Conservation (phyloP, 2,797 vertebrate genomes). For the Chaetodon trifasciatus region DNA sequence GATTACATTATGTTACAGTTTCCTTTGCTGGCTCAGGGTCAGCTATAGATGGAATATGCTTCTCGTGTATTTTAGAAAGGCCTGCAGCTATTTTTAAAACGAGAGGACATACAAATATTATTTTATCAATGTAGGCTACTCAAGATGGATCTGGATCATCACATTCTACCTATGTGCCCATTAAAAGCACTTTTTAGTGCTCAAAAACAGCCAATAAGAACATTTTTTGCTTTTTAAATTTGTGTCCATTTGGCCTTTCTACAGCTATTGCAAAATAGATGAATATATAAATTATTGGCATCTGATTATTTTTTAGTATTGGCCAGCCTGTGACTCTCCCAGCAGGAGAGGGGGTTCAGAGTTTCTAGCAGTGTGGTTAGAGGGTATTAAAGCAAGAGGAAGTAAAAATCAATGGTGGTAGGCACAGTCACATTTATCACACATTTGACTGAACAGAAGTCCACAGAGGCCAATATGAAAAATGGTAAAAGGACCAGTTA, state of each 20-base stretch:
- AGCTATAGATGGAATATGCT: neutral
- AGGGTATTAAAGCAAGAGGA: slow-evolving; percentile 3
- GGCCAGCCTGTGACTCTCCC: neutral
- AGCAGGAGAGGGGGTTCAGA: neutral
- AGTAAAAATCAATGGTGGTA: neutral
- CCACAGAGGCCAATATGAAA: neutral
- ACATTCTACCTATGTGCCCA: neutral
- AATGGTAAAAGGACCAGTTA: neutral
- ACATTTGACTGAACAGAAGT: slow-evolving; percentile 2
- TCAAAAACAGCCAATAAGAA: neutral
- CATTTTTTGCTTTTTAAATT: neutral
- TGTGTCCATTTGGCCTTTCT: neutral
- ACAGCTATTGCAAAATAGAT: neutral
- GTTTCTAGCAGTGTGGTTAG: slow-evolving; percentile 11
- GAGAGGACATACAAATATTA: neutral
- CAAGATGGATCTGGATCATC: neutral
- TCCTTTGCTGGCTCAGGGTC: neutral
- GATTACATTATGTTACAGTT: neutral
- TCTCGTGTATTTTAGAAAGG: neutral
- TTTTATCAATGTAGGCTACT: slow-evolving; percentile 3
- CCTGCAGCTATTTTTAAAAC: neutral
- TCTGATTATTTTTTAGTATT: neutral
- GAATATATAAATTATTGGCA: too few relatives aligned
- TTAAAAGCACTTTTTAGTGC: neutral
- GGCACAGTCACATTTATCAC: slow-evolving; percentile 17